Evolutionary conservation across 2,113 vertebrate genomes (phyloP).

Genomic region (Podarcis raffonei): DNA sequence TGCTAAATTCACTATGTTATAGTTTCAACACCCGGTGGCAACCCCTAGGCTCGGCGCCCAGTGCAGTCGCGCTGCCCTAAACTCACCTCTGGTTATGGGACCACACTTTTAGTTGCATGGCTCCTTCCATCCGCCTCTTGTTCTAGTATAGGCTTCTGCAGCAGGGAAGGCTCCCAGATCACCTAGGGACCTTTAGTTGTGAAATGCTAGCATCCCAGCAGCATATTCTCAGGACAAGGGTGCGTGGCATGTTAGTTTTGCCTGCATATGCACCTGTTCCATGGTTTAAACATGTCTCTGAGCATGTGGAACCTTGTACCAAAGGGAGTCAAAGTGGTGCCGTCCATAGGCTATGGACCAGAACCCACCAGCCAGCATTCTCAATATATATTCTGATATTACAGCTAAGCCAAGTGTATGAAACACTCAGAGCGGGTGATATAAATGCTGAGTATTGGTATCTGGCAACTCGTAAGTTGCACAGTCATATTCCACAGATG

Average conservation of each 20-base stretch:
- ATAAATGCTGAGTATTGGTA: neutral
- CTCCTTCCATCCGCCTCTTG: neutral
- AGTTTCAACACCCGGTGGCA: too few species aligned
- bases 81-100: too few species aligned
- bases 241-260: neutral
- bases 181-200: too few species aligned
- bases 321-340: too few species aligned
- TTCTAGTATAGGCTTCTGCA: neutral
- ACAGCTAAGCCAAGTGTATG: neutral
- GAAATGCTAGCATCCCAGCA: neutral
- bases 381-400: too few species aligned
- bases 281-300: slow-evolving; percentile 40
- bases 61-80: too few species aligned
- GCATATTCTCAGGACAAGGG: neutral
- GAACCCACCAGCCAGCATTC: too few species aligned
- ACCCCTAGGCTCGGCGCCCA: too few species aligned
- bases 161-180: neutral
- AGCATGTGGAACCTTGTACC: neutral
- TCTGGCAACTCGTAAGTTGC: slow-evolving; percentile 15
- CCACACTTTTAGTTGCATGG: too few species aligned
- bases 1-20: too few species aligned
- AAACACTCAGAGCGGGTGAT: neutral
- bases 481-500: slow-evolving; percentile 33
- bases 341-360: too few species aligned
- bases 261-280: neutral